These are phyloP conservation scores for Teleogryllus occipitalis DNA, from an alignment of 1,140 invertebrate species.

Conservation along the genomic window DNA sequence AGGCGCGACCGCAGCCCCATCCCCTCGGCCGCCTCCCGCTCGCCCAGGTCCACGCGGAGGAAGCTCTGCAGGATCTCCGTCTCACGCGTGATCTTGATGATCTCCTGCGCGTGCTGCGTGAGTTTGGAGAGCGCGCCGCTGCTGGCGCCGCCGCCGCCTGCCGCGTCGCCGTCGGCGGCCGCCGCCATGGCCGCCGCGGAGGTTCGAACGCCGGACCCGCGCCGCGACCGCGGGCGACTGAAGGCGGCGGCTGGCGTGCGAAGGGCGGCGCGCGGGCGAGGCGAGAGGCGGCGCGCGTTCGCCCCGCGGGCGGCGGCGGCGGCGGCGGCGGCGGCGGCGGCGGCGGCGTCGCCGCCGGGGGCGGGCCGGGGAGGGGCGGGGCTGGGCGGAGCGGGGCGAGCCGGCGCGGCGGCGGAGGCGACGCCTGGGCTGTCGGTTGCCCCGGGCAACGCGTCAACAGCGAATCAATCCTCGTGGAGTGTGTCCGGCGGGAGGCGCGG, in stretches of 20 bases:
- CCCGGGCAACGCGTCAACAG: constrained; percentile 18
- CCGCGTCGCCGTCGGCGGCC: constrained; percentile 8
- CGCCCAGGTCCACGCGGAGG: constrained; percentile 50
- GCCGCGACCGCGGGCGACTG: neutral
- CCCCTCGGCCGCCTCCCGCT: constrained; percentile 15
- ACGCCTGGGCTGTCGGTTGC: constrained; percentile 23
- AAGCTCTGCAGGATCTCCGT: constrained; percentile 67
- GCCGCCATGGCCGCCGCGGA: constrained; percentile 3
- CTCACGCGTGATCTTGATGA: constrained; percentile 34
- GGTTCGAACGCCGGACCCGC: too few relatives aligned
- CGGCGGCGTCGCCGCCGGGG: too few relatives aligned
- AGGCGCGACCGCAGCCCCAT: constrained; percentile 3
- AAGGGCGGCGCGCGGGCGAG: neutral
- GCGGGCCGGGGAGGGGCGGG: too few relatives aligned
- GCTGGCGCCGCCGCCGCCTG: constrained; percentile 25
- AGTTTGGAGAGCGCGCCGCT: constrained; percentile 24
- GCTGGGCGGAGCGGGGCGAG: too few relatives aligned
- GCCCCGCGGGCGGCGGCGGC: neutral
- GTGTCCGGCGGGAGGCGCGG: neutral
- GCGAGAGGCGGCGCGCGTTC: neutral
- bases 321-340: neutral
- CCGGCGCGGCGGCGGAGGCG: neutral
- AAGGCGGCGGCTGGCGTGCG: neutral
- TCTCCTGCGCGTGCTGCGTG: constrained; percentile 38
- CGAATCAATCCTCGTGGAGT: constrained; percentile 20